Percentiles rank a stretch among this genome's conserved stretches.
Conservation (phyloP, 2,797 vertebrate species). For the Cyprinella venusta region DNA sequence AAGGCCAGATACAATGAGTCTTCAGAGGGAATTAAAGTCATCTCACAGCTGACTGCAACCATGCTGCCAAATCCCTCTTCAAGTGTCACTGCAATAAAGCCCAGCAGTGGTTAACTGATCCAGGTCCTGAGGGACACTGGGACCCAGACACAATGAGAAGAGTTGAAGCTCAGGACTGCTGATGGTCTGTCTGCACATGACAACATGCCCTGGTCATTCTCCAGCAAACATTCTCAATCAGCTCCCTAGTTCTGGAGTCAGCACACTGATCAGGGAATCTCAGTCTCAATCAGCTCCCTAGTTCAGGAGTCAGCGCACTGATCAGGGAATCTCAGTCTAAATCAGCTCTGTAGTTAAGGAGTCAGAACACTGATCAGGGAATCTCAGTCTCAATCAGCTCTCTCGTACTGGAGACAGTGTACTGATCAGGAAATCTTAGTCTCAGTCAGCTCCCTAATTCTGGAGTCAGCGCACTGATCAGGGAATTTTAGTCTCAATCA, state of each 20-base stretch:
- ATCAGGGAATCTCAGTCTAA: too few relatives aligned
- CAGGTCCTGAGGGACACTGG: constrained; percentile 59
- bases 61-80: constrained; percentile 10
- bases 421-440: too few relatives aligned
- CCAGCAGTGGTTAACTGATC: constrained; percentile 41
- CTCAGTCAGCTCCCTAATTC: too few relatives aligned
- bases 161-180: not conserved
- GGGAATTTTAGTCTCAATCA: too few relatives aligned
- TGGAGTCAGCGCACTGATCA: too few relatives aligned
- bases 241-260: not conserved
- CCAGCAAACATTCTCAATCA: not conserved
- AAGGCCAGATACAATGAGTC: constrained; percentile 69
- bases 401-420: too few relatives aligned
- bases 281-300: too few relatives aligned
- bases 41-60: constrained; percentile 45
- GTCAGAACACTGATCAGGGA: too few relatives aligned
- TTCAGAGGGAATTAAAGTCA: constrained; percentile 69
- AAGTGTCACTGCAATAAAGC: constrained; percentile 24
- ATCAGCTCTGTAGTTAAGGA: too few relatives aligned
- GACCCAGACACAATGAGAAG: constrained; percentile 69
- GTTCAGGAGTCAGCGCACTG: too few relatives aligned
- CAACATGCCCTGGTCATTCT: not conserved
- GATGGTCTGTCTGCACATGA: not conserved
- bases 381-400: too few relatives aligned
- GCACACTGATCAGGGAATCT: not conserved